A percentile compares a stretch with the other conserved stretches of the same genome.
Conservation (phyloP, 2,888 invertebrate genomes). For the Chaetogeoica ovagalla region DNA sequence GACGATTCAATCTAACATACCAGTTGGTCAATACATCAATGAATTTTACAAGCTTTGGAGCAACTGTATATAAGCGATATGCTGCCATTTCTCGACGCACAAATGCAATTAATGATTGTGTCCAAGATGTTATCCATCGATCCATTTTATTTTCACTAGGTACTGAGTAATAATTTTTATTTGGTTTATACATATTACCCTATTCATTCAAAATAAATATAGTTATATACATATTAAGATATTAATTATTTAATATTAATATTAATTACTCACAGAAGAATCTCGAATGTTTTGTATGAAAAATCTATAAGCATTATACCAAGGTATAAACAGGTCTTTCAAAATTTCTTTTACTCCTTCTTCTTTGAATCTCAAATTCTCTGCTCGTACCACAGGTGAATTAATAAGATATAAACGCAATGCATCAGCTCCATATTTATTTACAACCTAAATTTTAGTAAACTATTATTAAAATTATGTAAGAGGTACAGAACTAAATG, state of each 20-base stretch:
- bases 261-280: slow-evolving; percentile 22
- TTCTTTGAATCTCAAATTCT: slow-evolving; percentile 94
- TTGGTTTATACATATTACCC: slow-evolving; percentile 43
- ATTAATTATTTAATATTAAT: neutral
- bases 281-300: slow-evolving; percentile 83
- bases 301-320: slow-evolving; percentile 93
- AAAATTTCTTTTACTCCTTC: slow-evolving; percentile 94
- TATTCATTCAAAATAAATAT: slow-evolving; percentile 1
- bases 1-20: slow-evolving; percentile 97
- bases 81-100: slow-evolving; percentile 91
- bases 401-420: slow-evolving; percentile 93
- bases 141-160: slow-evolving; percentile 82
- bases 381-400: slow-evolving; percentile 96
- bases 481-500: too few relatives aligned
- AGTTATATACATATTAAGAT: neutral
- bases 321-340: slow-evolving; percentile 96
- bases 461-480: neutral
- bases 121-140: slow-evolving; percentile 94
- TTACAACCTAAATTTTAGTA: slow-evolving; percentile 64
- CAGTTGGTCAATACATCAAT: slow-evolving; percentile 98
- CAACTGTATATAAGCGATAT: slow-evolving; percentile 93
- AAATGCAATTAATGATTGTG: slow-evolving; percentile 87
- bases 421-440: slow-evolving; percentile 96
- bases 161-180: slow-evolving; percentile 56
- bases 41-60: slow-evolving; percentile 90